Base-by-base conservation (phyloP, 92 coral and sea anemone species). In the Desmophyllum pertusum region DNA sequence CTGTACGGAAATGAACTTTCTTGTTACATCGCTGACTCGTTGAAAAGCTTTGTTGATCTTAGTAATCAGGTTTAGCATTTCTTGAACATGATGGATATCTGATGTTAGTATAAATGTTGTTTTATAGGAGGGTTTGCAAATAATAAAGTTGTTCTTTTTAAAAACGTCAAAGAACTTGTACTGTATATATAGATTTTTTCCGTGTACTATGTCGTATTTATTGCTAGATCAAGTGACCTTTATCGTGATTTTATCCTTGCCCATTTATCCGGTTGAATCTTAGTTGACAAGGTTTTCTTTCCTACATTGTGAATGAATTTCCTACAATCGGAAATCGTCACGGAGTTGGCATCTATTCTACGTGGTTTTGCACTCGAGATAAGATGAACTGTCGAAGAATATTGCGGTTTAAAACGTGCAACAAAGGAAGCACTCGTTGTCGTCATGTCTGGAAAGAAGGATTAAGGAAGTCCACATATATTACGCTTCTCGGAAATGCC, bases 181-280 rank as follows among this genome's bases (percentile, higher is more conserved):
- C 39, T 77, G 51, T 8, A 33, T 59, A 31, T 45, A 18, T 50
- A 11, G 3, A 42, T 15, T 79, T 48, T 66, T 43, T 45, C 5
- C 42, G 41, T 42, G 70, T 43, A 2, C 18, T 11, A 18, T 3
- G 21, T 1, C 17, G 17, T 30, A 42, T 17, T 27, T 7, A 27
- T 64, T 43, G 11, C 41, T 45, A 10, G 17, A 46, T 67, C 42
- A 37, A 67, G 39, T 48, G 21, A 19, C 18, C 55, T 76, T 52
- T 78, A 15, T 23, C 30, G n/a, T 40, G 9, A 41, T 19, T 17
- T 78, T 51, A 45, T 45, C 40, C 38, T n/a, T 73, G 38, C 38
- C 77, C 18, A n/a, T 30, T 73, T 62, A 45, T 78, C 83, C 83
- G 59, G 83, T 15, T 77, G 33, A 35, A 52, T 31, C 27, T 39